Conservation (phyloP, 2,113 vertebrate species). For the Corvus moneduloides region DNA sequence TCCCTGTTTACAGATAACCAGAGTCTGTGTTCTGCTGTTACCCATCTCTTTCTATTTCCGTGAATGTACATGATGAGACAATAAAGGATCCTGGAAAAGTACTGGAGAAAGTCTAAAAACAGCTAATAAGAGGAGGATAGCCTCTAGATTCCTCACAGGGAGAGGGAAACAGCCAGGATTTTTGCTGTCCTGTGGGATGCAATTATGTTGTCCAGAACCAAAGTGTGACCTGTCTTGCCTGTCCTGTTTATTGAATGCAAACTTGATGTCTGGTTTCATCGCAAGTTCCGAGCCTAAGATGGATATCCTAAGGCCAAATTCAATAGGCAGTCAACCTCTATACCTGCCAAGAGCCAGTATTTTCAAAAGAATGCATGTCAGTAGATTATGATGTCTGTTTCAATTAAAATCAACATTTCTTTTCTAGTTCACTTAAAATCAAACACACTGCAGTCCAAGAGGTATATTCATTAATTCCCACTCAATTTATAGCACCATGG, state of each 20-base stretch:
- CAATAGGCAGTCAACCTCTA: conserved; percentile 50
- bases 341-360: conserved; percentile 61
- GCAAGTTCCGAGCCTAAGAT: conserved; percentile 40
- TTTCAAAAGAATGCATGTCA: conserved; percentile 59
- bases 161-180: conserved; percentile 28
- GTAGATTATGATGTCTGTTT: conserved; percentile 69
- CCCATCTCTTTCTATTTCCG: neutral
- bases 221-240: conserved; percentile 46
- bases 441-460: conserved; percentile 52
- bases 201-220: conserved; percentile 57
- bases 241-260: conserved; percentile 61
- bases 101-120: conserved; percentile 9
- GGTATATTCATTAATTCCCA: conserved; percentile 58
- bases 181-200: conserved; percentile 64
- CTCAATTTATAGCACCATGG: neutral
- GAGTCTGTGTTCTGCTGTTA: neutral
- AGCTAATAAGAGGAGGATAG: conserved; percentile 29
- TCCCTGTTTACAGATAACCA: neutral
- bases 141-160: neutral
- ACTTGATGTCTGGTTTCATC: conserved; percentile 62
- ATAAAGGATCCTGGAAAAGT: neutral
- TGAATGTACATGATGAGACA: neutral
- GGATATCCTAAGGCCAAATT: conserved; percentile 70
- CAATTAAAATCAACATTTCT: conserved; percentile 74
- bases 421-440: conserved; percentile 69